Conservation (phyloP, 2,888 invertebrate genomes). For the Syrphus vitripennis region DNA sequence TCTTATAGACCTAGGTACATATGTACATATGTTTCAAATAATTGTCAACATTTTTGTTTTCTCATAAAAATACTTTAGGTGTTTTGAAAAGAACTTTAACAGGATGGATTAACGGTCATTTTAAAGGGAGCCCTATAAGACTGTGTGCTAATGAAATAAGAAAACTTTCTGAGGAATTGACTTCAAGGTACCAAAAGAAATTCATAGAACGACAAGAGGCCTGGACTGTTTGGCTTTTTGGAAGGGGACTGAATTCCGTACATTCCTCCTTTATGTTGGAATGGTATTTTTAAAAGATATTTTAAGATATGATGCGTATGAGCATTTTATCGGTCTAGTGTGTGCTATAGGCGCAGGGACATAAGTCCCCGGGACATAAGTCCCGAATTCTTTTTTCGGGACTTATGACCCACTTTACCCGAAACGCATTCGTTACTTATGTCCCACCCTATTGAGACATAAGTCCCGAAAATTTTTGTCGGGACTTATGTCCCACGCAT, state of each 20-base stretch:
- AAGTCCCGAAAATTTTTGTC: too few relatives aligned
- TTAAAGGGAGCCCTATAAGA: not conserved
- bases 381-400: too few relatives aligned
- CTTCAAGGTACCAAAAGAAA: not conserved
- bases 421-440: too few relatives aligned
- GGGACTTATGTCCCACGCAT: too few relatives aligned
- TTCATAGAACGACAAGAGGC: not conserved
- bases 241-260: not conserved
- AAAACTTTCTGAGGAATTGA: not conserved
- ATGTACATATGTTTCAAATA: not conserved
- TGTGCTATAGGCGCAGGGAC: too few relatives aligned
- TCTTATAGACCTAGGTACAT: not conserved
- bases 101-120: not conserved
- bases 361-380: too few relatives aligned
- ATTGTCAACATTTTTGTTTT: not conserved
- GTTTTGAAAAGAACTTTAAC: not conserved
- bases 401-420: too few relatives aligned
- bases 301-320: slow-evolving; percentile 1
- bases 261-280: not conserved
- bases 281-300: not conserved
- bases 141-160: not conserved
- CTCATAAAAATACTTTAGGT: not conserved
- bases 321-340: not conserved
- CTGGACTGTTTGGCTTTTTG: not conserved
- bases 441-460: too few relatives aligned